These are phyloP conservation scores for Myiopsitta monachus DNA, from an alignment of 2,113 vertebrate genomes.

Conservation along the genomic window DNA sequence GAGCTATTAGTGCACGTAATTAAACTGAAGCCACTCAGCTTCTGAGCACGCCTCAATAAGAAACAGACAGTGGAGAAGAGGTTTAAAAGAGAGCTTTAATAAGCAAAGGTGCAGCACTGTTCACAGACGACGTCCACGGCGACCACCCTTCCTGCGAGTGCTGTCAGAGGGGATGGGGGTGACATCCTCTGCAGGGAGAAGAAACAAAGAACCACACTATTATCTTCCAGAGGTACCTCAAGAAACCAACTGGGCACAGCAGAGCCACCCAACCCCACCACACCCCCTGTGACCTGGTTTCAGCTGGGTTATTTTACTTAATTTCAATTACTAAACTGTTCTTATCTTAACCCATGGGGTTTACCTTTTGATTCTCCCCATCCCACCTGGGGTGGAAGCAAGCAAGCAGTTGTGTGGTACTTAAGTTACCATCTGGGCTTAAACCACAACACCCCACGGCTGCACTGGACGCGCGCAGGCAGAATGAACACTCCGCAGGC, in stretches of 20 bases:
- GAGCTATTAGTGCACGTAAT: neutral
- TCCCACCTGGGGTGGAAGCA: neutral
- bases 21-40: neutral
- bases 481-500: fast-evolving
- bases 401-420: neutral
- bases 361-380: neutral
- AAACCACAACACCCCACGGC: neutral
- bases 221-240: neutral
- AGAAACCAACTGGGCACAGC: neutral
- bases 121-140: conserved; percentile 95
- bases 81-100: conserved; percentile 83
- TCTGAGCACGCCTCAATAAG: neutral
- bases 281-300: neutral
- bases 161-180: conserved; percentile 98
- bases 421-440: neutral
- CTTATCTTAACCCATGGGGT: neutral
- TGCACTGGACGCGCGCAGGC: fast-evolving
- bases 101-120: conserved; percentile 56
- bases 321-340: neutral
- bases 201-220: neutral
- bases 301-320: neutral
- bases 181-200: conserved; percentile 88
- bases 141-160: conserved; percentile 97
- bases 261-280: neutral
- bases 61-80: neutral